A percentile compares a stretch with the other conserved stretches of the same genome.
Conservation (phyloP, 2,797 vertebrate species). For the Melanotaenia boesemani region DNA sequence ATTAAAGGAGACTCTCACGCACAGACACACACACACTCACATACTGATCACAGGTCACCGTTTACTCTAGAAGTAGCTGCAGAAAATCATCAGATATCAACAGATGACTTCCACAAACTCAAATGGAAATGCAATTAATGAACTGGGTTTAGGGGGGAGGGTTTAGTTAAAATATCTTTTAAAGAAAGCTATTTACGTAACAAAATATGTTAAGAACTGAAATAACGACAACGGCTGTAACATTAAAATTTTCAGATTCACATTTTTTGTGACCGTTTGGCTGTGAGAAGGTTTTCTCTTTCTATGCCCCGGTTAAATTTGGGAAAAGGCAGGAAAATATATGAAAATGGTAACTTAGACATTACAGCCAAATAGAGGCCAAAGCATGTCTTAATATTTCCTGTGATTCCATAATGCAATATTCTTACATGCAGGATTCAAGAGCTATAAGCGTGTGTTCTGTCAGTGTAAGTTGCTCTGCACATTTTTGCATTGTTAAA, state of each 20-base stretch:
- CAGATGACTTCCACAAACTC: slow-evolving; percentile 2
- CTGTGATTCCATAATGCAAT: slow-evolving; percentile 15
- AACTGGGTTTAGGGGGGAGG: not conserved
- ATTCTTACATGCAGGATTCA: slow-evolving; percentile 13
- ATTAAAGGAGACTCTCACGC: not conserved
- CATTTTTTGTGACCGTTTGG: not conserved
- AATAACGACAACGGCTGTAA: slow-evolving; percentile 10
- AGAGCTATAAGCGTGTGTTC: not conserved
- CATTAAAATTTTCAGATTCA: not conserved
- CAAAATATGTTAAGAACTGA: not conserved
- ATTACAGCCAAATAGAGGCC: not conserved
- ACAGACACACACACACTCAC: not conserved
- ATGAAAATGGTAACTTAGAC: not conserved
- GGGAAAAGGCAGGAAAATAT: not conserved
- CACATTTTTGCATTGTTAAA: not conserved
- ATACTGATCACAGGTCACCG: slow-evolving; percentile 18
- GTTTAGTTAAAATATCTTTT: not conserved
- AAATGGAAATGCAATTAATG: slow-evolving; percentile 17
- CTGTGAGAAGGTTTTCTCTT: not conserved
- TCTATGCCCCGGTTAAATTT: not conserved
- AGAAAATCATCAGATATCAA: not conserved
- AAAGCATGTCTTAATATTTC: slow-evolving; percentile 8
- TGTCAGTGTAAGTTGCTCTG: not conserved
- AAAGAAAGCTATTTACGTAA: not conserved
- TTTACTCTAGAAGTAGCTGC: slow-evolving; percentile 25